Conservation (phyloP, 2,888 invertebrate genomes). For the Agriotes lineatus region DNA sequence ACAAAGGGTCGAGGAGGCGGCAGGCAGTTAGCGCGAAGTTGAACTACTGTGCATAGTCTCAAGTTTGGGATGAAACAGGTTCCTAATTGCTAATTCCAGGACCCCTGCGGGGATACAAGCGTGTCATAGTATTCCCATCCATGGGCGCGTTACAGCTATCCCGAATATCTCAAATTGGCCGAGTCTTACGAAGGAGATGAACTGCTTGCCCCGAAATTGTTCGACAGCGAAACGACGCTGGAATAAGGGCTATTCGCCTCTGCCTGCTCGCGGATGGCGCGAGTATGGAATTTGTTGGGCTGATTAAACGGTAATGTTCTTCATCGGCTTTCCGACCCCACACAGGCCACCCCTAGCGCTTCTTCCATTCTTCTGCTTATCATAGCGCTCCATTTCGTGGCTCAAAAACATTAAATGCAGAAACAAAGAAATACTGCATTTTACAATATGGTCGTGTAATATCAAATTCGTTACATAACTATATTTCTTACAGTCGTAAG, state of each 20-base stretch:
- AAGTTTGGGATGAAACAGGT: conserved; percentile 49
- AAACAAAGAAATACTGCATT: too few relatives aligned
- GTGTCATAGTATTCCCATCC: conserved; percentile 46
- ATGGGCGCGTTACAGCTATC: conserved; percentile 33
- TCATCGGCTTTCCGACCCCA: not conserved
- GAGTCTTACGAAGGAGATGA: conserved; percentile 16
- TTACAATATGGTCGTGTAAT: too few relatives aligned
- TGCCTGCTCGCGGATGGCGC: not conserved
- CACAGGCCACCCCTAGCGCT: too few relatives aligned
- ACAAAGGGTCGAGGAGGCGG: conserved; percentile 34
- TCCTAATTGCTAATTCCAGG: conserved; percentile 52
- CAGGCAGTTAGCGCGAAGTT: conserved; percentile 48
- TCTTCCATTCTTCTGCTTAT: too few relatives aligned
- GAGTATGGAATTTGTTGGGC: conserved; percentile 6
- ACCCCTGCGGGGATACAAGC: conserved; percentile 49
- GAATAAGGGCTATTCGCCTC: not conserved
- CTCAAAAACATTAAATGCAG: too few relatives aligned
- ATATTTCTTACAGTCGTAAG: too few relatives aligned
- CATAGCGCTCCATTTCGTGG: too few relatives aligned
- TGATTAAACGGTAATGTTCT: conserved; percentile 15
- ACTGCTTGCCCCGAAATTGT: conserved; percentile 4
- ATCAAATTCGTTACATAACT: too few relatives aligned
- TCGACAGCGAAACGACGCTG: conserved; percentile 4
- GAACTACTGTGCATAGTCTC: conserved; percentile 42
- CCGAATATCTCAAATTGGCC: conserved; percentile 35